A percentile compares a stretch with the other conserved stretches of the same genome.
Conservation (phyloP, 2,797 vertebrate species). For the Sebastiscus albofasciatus region DNA sequence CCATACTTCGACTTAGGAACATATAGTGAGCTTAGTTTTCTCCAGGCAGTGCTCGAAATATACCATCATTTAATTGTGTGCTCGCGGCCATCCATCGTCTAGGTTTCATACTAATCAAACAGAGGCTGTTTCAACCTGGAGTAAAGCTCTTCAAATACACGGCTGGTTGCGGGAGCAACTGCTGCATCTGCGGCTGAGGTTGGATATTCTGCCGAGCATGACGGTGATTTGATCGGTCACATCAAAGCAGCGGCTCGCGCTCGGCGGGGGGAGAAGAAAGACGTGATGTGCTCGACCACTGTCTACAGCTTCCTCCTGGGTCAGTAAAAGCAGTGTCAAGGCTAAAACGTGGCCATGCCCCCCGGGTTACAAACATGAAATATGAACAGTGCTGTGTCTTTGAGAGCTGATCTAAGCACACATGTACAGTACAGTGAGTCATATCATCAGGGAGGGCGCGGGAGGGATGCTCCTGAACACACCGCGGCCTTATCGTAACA, state of each 20-base stretch:
- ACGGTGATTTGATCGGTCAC: conserved; percentile 64
- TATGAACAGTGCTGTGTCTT: conserved; percentile 42
- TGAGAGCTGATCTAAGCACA: conserved; percentile 16
- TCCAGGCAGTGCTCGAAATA: not conserved
- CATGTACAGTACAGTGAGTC: conserved; percentile 50
- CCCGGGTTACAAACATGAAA: conserved; percentile 62
- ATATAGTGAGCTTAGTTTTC: not conserved
- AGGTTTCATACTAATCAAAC: conserved; percentile 12
- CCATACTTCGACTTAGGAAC: not conserved
- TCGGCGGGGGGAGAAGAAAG: conserved; percentile 26
- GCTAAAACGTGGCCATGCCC: conserved; percentile 53
- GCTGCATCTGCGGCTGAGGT: conserved; percentile 26
- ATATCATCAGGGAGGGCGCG: not conserved
- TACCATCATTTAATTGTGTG: not conserved
- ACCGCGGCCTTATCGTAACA: conserved; percentile 63
- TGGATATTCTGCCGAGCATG: conserved; percentile 55
- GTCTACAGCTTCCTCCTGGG: conserved; percentile 54
- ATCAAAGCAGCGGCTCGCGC: conserved; percentile 56
- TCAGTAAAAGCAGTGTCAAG: conserved; percentile 48
- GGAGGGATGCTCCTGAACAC: conserved; percentile 38
- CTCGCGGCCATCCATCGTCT: not conserved
- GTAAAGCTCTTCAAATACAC: conserved; percentile 38
- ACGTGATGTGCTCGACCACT: conserved; percentile 54
- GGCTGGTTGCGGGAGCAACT: conserved; percentile 45
- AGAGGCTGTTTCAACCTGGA: conserved; percentile 10